Conservation (phyloP, 1,140 invertebrate species). For the Atta colombica region DNA sequence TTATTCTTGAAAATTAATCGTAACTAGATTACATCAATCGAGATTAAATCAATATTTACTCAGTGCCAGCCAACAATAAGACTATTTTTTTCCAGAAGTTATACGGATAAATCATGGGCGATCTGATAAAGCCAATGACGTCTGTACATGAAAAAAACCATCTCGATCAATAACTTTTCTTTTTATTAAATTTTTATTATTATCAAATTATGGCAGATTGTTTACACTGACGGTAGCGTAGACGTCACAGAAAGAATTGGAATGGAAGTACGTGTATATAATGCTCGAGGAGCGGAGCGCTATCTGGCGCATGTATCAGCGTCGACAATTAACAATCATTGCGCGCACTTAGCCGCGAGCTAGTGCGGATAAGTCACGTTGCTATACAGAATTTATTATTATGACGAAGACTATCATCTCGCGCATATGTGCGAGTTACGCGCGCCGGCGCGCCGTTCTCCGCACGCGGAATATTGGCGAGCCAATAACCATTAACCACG, state of each 20-base stretch:
- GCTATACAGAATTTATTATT: conserved; percentile 83
- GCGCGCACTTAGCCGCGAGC: conserved; percentile 72
- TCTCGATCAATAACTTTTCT: background rate
- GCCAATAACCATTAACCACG: conserved; percentile 84
- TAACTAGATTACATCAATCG: background rate
- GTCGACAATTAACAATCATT: conserved; percentile 82
- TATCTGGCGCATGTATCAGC: conserved; percentile 74
- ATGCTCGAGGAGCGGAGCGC: conserved; percentile 41
- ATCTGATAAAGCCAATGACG: conserved; percentile 4
- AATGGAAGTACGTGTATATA: background rate
- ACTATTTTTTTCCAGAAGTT: background rate
- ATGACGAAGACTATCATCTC: conserved; percentile 54
- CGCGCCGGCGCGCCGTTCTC: conserved; percentile 28
- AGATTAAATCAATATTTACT: conserved; percentile 29
- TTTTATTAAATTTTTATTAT: conserved; percentile 34
- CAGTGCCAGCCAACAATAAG: background rate
- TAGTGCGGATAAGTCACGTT: conserved; percentile 82
- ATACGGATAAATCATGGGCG: background rate
- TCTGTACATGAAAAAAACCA: background rate
- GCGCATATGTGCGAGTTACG: background rate
- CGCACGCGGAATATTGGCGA: conserved; percentile 76
- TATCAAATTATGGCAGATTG: conserved; percentile 52
- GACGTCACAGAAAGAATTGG: conserved; percentile 50
- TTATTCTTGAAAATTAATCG: background rate
- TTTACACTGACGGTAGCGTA: conserved; percentile 60